Percentiles rank a stretch among this genome's conserved stretches.
These are phyloP conservation scores for Eupelmus urozonus DNA, from an alignment of 2,888 invertebrate species.

Conservation along the genomic window DNA sequence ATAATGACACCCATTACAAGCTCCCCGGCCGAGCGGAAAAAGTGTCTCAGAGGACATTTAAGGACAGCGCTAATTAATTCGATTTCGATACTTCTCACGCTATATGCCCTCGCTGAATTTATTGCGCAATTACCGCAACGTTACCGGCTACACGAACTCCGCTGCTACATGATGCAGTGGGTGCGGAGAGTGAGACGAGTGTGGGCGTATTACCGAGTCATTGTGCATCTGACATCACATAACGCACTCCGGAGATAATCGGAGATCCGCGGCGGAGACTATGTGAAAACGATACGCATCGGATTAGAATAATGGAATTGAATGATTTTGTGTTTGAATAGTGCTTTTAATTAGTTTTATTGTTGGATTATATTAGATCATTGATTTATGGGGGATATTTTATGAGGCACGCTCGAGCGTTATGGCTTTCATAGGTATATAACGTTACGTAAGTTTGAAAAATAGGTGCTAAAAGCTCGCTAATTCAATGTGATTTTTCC, in stretches of 20 bases:
- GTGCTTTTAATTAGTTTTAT: too few species aligned
- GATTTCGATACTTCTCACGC: conserved; percentile 43
- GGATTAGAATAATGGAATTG: too few species aligned
- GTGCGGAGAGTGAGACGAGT: conserved; percentile 3
- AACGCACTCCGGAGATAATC: background rate
- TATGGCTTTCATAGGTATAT: too few species aligned
- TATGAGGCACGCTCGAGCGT: too few species aligned
- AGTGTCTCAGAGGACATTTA: conserved; percentile 6
- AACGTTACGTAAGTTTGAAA: too few species aligned
- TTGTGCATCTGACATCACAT: conserved; percentile 24
- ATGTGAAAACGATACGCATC: too few species aligned
- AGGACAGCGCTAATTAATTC: conserved; percentile 15
- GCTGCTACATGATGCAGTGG: background rate
- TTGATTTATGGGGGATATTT: too few species aligned
- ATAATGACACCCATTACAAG: background rate
- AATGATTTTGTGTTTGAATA: too few species aligned
- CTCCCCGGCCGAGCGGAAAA: background rate
- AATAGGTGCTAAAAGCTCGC: too few species aligned
- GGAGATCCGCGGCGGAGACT: too few species aligned
- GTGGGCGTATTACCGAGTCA: conserved; percentile 32
- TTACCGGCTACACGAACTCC: background rate
- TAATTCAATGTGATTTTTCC: too few species aligned
- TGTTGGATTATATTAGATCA: too few species aligned
- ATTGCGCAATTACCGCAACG: conserved; percentile 37
- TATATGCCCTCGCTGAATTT: conserved; percentile 34